phyloP scores from a whole-genome alignment of 2,888 invertebrate genomes.

The Shargacucullia verbasci region DNA sequence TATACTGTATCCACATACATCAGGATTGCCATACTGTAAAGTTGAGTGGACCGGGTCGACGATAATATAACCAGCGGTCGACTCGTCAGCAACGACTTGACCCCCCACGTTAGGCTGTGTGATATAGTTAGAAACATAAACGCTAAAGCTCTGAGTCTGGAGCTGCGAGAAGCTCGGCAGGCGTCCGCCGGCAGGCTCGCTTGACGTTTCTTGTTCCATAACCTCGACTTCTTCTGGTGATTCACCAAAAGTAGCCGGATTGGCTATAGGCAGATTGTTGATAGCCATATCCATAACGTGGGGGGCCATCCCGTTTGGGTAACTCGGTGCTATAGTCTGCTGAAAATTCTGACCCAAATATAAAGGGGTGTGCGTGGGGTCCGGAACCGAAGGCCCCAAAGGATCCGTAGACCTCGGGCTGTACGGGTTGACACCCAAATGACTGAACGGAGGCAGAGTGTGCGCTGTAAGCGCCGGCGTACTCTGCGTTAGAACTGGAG shows the following conservation, averaged over 20 bases:
- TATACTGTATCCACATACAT: slow-evolving; percentile 72
- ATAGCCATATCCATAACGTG: slow-evolving; percentile 94
- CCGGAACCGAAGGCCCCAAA: slow-evolving; percentile 89
- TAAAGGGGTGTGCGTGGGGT: slow-evolving; percentile 90
- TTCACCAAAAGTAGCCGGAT: slow-evolving; percentile 96
- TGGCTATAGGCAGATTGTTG: slow-evolving; percentile 91
- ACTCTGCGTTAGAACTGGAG: slow-evolving; percentile 88
- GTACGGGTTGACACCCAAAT: slow-evolving; percentile 89
- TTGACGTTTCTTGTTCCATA: slow-evolving; percentile 84
- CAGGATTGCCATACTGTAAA: slow-evolving; percentile 77
- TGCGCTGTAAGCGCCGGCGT: slow-evolving; percentile 87
- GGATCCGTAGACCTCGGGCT: slow-evolving; percentile 89
- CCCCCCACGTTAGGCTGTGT: slow-evolving; percentile 94
- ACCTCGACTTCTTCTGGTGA: slow-evolving; percentile 84
- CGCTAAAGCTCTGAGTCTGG: slow-evolving; percentile 88
- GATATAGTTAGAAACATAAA: slow-evolving; percentile 89
- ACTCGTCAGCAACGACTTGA: slow-evolving; percentile 89
- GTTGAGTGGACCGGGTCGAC: slow-evolving; percentile 80
- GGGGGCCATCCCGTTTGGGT: slow-evolving; percentile 96
- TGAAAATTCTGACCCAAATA: slow-evolving; percentile 90
- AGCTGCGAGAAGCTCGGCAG: slow-evolving; percentile 92
- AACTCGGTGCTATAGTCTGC: slow-evolving; percentile 90
- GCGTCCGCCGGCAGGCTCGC: slow-evolving; percentile 81
- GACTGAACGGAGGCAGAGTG: slow-evolving; percentile 89
- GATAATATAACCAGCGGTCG: slow-evolving; percentile 85